Percentiles rank a stretch among this genome's conserved stretches.
phyloP scores from a whole-genome alignment of 2,113 vertebrate species.

The Otocyon megalotis region DNA sequence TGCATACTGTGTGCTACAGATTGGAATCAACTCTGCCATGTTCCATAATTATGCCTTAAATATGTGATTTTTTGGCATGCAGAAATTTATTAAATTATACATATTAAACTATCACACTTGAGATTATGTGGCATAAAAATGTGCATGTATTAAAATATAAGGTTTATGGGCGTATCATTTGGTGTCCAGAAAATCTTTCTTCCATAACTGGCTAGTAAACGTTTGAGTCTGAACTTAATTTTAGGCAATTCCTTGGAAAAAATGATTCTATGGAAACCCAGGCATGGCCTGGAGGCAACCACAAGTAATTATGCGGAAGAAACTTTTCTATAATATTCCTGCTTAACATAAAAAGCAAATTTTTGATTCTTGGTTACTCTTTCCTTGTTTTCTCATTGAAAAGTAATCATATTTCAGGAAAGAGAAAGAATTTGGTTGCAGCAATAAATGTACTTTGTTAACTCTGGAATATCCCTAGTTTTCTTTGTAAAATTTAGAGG shows the following conservation, averaged over 20 bases:
- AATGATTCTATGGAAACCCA: constrained; percentile 69
- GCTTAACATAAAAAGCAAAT: not conserved
- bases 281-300: constrained; percentile 41
- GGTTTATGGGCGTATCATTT: not conserved
- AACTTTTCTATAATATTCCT: constrained; percentile 42
- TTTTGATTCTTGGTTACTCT: not conserved
- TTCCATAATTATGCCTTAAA: not conserved
- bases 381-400: constrained; percentile 12
- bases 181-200: constrained; percentile 57
- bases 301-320: not conserved
- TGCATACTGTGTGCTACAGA: not conserved
- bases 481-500: not conserved
- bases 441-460: not conserved
- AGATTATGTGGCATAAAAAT: constrained; percentile 41
- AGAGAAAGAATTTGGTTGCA: not conserved
- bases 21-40: not conserved
- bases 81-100: constrained; percentile 32
- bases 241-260: constrained; percentile 68
- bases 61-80: not conserved
- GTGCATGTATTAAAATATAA: not conserved
- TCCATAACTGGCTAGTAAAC: constrained; percentile 54
- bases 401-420: not conserved
- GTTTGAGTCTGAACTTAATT: constrained; percentile 70
- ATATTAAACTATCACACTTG: not conserved
- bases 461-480: not conserved